phyloP scores from a whole-genome alignment of 2,888 invertebrate species.

The Cheilosia urbana region DNA sequence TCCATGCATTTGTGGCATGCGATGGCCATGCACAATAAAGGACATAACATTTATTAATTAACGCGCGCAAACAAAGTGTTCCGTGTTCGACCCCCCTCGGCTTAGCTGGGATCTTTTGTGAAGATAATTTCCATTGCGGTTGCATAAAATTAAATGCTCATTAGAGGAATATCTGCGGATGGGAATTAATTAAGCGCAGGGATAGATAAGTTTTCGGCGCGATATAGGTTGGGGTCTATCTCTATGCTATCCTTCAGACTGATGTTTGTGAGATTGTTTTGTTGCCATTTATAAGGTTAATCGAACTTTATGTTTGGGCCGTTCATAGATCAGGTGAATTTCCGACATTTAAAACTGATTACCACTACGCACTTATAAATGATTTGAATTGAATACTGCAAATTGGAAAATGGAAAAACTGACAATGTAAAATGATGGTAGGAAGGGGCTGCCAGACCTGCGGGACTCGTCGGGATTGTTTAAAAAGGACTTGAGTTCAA shows the following conservation, averaged over 20 bases:
- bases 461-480: not conserved
- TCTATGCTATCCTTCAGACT: too few species aligned
- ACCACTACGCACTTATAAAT: not conserved
- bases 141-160: slow-evolving; percentile 9
- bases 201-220: too few species aligned
- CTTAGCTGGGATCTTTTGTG: too few species aligned
- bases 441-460: not conserved
- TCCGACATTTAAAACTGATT: not conserved
- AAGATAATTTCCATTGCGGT: not conserved
- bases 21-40: slow-evolving; percentile 22
- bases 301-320: not conserved
- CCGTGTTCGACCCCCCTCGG: not conserved
- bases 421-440: too few species aligned
- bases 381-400: not conserved
- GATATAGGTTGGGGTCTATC: too few species aligned
- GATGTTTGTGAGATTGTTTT: too few species aligned
- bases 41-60: slow-evolving; percentile 46
- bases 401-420: not conserved
- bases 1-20: slow-evolving; percentile 22
- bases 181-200: too few species aligned
- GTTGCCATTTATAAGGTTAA: too few species aligned
- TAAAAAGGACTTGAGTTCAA: too few species aligned
- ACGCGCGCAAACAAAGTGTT: slow-evolving; percentile 28
- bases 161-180: not conserved
- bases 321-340: not conserved